phyloP scores from a whole-genome alignment of 1,140 invertebrate genomes.

The Aricia agestis region DNA sequence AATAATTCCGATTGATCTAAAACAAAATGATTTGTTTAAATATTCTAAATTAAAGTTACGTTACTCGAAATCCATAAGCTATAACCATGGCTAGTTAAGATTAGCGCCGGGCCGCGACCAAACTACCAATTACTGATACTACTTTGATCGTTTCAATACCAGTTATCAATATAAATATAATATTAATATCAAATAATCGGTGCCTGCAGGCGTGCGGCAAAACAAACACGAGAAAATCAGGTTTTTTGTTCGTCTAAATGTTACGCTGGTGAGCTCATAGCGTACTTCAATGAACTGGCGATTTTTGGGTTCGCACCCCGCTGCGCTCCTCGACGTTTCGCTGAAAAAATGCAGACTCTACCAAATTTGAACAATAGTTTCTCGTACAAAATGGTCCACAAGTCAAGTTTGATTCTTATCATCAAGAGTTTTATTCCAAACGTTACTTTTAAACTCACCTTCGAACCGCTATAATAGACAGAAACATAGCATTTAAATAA shows the following conservation, averaged over 20 bases:
- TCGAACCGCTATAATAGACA: no score
- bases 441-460: no score
- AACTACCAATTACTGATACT: not conserved
- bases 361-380: no score
- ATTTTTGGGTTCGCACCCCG: not conserved
- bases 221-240: slow-evolving; percentile 5
- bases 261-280: slow-evolving; percentile 10
- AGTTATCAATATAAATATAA: slow-evolving; percentile 11
- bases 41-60: no score
- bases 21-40: no score
- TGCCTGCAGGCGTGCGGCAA: slow-evolving; percentile 7
- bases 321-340: not conserved
- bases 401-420: no score
- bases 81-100: not conserved
- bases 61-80: not conserved
- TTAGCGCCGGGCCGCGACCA: not conserved
- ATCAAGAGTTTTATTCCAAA: no score
- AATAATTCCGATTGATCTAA: no score
- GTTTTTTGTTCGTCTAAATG: slow-evolving; percentile 11
- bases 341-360: not conserved
- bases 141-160: not conserved
- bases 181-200: slow-evolving; percentile 13
- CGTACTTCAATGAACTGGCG: not conserved
- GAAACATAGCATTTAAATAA: no score
- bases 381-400: no score